A percentile compares a stretch with the other conserved stretches of the same genome.
Conservation (phyloP, 2,888 invertebrate species). For the Tetragonula carbonaria region DNA sequence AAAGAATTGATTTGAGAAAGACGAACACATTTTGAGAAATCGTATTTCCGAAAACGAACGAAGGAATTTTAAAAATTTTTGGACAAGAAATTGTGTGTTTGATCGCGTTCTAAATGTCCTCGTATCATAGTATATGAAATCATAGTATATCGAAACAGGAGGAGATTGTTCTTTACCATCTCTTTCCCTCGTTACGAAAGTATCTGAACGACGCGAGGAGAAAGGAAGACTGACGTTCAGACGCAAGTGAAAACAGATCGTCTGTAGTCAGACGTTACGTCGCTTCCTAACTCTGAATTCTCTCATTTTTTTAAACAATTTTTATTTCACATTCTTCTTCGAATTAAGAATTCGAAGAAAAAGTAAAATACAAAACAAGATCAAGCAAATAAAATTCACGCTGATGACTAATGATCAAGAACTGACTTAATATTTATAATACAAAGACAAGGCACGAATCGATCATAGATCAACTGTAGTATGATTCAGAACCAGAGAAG, state of each 20-base stretch:
- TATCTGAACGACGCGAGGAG: slow-evolving; percentile 1
- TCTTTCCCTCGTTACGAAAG: slow-evolving; percentile 11
- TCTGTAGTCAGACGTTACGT: slow-evolving; percentile 27
- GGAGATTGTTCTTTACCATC: slow-evolving; percentile 11
- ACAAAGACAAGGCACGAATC: not conserved
- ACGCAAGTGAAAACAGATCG: slow-evolving; percentile 31
- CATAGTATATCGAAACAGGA: not conserved
- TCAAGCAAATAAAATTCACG: not conserved
- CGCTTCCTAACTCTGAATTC: not conserved
- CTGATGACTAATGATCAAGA: not conserved
- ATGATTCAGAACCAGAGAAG: no score
- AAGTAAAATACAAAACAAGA: not conserved
- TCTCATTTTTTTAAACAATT: slow-evolving; percentile 1
- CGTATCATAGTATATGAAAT: not conserved
- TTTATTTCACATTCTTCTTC: not conserved
- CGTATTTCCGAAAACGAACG: no score
- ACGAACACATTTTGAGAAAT: no score
- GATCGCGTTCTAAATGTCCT: not conserved
- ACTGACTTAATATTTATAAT: not conserved
- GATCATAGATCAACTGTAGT: no score
- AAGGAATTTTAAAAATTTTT: not conserved
- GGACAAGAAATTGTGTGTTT: not conserved
- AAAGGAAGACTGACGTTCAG: slow-evolving; percentile 1
- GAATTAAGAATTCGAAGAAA: not conserved
- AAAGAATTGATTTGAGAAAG: not conserved